Base-by-base conservation (phyloP, 2,113 vertebrate genomes). In the Rhabdornis inornatus region DNA sequence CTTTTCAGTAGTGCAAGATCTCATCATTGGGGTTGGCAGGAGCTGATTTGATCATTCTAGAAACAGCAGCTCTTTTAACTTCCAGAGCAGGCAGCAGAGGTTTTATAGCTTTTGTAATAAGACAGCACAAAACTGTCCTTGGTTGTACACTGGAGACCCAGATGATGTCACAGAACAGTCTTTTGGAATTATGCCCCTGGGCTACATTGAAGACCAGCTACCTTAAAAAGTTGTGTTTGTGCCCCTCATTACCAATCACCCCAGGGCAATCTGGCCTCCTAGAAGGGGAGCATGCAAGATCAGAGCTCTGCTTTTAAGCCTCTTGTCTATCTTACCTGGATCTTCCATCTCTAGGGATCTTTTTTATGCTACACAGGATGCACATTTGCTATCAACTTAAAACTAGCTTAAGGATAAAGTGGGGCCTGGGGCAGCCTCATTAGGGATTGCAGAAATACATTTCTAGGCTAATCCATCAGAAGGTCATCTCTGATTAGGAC, bases 221-320 rank as follows among this genome's bases (percentile, higher is more conserved):
- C 78, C 82, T 66, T 85, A 63, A 94, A 87, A 91, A 83, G 63
- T 1, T 80, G 55, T 27, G 42, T 61, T 85, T 91, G 71, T 95
- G 75, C 52, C 68, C 50, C 79, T 97, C 71, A 86, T 96, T 92
- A 94, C 71, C 75, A 80, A 59, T 47, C 30, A 55, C 53, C 71
- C 17, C 42, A 35, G 68, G 90, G 50, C 71, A 83, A 22, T 27
- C 24, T 77, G 50, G 59, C 50, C 42, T 89, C 50, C 59, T 66
- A 68, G 50, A 76, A 89, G 47, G 42, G 61, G 5, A 92, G 66
- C 37, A 59, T 57, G 63, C 31, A 84, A 57, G 69, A 95, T 80
- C 61, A 95, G 84, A 91, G 84, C 75, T 87, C 55, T 89, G 42
- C 33, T 82, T 53, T 33, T 89, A 57, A 85, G 53, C 12, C 2